Evolutionary conservation across 2,888 invertebrate genomes (phyloP).

Genomic region (Mesochorus sp.): DNA sequence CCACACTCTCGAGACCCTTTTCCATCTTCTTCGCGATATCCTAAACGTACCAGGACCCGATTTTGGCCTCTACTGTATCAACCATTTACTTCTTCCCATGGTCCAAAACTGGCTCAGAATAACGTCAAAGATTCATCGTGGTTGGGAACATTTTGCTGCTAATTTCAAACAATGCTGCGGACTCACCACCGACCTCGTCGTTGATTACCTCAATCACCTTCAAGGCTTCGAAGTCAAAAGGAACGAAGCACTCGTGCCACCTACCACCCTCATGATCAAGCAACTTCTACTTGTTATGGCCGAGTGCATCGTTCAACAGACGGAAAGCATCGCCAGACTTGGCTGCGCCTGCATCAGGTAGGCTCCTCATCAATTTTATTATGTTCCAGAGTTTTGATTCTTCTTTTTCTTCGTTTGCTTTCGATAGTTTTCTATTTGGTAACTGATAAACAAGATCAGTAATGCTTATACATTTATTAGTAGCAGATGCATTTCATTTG

Average conservation of each 20-base stretch:
- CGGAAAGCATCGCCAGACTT: conserved; percentile 94
- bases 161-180: conserved; percentile 98
- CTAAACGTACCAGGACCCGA: conserved; percentile 92
- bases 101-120: conserved; percentile 95
- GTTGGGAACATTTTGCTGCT: conserved; percentile 90
- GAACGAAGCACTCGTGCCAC: conserved; percentile 77
- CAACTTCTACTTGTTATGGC: conserved; percentile 93
- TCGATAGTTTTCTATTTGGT: neutral
- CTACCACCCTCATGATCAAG: conserved; percentile 90
- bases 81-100: conserved; percentile 94
- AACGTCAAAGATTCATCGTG: conserved; percentile 87
- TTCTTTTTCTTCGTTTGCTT: neutral
- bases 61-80: conserved; percentile 95
- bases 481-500: too few species aligned
- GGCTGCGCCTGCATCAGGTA: conserved; percentile 94
- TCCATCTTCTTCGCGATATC: conserved; percentile 91
- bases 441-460: too few species aligned
- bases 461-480: too few species aligned
- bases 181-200: conserved; percentile 94
- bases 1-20: conserved; percentile 93
- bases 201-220: conserved; percentile 91
- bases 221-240: conserved; percentile 82
- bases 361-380: conserved; percentile 43
- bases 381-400: neutral
- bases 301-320: conserved; percentile 95